Percentiles rank a stretch among this genome's conserved stretches.
Evolutionary conservation across 2,113 vertebrate genomes (phyloP).

Genomic region (Cyprinus carpio): DNA sequence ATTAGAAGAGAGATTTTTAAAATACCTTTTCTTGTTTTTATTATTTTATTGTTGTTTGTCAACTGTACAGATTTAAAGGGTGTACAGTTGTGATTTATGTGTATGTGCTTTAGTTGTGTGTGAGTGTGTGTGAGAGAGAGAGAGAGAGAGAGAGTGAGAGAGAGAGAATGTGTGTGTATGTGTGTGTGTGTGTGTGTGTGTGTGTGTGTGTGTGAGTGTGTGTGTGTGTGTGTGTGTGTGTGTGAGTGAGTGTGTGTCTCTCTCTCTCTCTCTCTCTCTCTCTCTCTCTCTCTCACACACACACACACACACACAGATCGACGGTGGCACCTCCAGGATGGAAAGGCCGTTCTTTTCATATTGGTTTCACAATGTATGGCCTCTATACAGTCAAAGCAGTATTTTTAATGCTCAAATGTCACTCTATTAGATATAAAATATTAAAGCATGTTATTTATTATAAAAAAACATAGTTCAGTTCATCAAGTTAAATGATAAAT

Average conservation of each 20-base stretch:
- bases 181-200: conserved; percentile 7
- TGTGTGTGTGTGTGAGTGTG: neutral
- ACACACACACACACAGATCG: conserved; percentile 23
- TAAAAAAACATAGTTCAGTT: too few relatives aligned
- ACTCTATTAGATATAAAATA: neutral
- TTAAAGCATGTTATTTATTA: neutral
- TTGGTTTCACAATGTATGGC: neutral
- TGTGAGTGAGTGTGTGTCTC: too few relatives aligned
- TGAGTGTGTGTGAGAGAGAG: too few relatives aligned
- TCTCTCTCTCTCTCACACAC: too few relatives aligned
- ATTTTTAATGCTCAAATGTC: neutral
- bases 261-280: too few relatives aligned
- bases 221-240: too few relatives aligned
- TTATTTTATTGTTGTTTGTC: conserved; percentile 3
- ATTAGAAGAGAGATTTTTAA: too few relatives aligned
- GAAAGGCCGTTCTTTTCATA: neutral
- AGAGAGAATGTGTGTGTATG: too few relatives aligned
- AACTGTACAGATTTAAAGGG: neutral
- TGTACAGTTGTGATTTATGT: conserved; percentile 15
- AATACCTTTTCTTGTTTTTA: neutral
- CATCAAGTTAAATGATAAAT: too few relatives aligned
- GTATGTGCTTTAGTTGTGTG: too few relatives aligned
- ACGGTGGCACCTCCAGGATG: neutral
- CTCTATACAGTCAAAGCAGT: neutral
- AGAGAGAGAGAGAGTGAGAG: too few relatives aligned